phyloP scores from a whole-genome alignment of 2,888 invertebrate genomes.

The Euplexia lucipara region DNA sequence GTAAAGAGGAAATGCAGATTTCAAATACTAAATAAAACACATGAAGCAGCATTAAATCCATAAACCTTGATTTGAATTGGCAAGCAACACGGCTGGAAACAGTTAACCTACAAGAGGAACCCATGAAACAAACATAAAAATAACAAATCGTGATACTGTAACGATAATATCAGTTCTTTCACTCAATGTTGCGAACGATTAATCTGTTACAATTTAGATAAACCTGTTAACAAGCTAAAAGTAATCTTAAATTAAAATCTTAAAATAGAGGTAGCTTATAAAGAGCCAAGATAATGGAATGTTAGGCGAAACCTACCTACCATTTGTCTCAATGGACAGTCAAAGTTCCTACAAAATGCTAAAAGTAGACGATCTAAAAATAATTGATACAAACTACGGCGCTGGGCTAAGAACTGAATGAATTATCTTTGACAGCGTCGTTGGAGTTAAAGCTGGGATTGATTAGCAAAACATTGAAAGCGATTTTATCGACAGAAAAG shows the following conservation, averaged over 20 bases:
- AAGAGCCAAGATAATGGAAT: background rate
- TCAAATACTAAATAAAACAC: slow-evolving; percentile 6
- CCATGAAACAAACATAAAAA: slow-evolving; percentile 44
- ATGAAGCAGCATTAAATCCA: slow-evolving; percentile 16
- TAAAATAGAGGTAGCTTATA: background rate
- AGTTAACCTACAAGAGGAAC: slow-evolving; percentile 26
- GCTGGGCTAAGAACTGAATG: slow-evolving; percentile 20
- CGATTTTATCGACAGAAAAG: background rate
- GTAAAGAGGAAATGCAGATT: slow-evolving; percentile 17
- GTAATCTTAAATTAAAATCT: slow-evolving; percentile 6
- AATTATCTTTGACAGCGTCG: background rate
- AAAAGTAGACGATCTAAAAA: slow-evolving; percentile 31
- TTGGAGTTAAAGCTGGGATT: background rate
- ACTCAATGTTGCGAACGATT: slow-evolving; percentile 13
- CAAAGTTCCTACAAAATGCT: background rate
- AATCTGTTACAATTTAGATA: slow-evolving; percentile 18
- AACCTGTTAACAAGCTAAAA: background rate
- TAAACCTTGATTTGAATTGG: slow-evolving; percentile 47
- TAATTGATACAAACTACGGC: slow-evolving; percentile 16
- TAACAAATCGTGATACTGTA: slow-evolving; percentile 35
- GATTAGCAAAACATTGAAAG: background rate
- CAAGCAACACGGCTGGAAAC: slow-evolving; percentile 14
- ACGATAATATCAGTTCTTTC: slow-evolving; percentile 30
- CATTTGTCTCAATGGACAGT: slow-evolving; percentile 10
- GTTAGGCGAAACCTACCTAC: background rate